phyloP scores from a whole-genome alignment of 1,140 invertebrate genomes.

The Saxidomus purpurata region DNA sequence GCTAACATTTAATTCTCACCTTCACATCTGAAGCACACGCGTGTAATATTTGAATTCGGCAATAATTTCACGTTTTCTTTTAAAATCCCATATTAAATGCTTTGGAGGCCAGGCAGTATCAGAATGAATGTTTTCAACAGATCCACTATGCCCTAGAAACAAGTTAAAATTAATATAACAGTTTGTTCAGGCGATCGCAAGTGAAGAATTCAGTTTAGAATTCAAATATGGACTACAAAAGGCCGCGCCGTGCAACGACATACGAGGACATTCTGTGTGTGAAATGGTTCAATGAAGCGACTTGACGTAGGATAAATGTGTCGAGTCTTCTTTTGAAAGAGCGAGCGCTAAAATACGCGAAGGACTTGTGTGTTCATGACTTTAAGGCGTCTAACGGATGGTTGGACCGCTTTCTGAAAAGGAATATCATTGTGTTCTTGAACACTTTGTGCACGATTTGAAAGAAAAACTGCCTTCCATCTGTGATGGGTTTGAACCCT shows the following conservation, averaged over 20 bases:
- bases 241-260: not conserved
- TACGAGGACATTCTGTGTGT: constrained; percentile 21
- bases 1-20: no score
- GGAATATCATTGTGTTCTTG: not conserved
- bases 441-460: not conserved
- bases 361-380: not conserved
- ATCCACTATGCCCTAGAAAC: not conserved
- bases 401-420: not conserved
- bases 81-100: constrained; percentile 52
- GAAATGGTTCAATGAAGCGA: not conserved
- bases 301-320: not conserved
- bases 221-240: no score
- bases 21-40: no score
- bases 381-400: not conserved
- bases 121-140: constrained; percentile 27
- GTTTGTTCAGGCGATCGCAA: no score
- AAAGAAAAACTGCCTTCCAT: not conserved
- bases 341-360: not conserved
- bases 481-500: not conserved
- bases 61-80: no score
- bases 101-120: not conserved
- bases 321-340: not conserved
- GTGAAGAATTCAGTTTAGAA: no score
- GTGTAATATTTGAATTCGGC: no score
- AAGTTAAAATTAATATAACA: no score